Evolutionary conservation across 2,797 vertebrate genomes (phyloP).

Genomic region (Prionace glauca): DNA sequence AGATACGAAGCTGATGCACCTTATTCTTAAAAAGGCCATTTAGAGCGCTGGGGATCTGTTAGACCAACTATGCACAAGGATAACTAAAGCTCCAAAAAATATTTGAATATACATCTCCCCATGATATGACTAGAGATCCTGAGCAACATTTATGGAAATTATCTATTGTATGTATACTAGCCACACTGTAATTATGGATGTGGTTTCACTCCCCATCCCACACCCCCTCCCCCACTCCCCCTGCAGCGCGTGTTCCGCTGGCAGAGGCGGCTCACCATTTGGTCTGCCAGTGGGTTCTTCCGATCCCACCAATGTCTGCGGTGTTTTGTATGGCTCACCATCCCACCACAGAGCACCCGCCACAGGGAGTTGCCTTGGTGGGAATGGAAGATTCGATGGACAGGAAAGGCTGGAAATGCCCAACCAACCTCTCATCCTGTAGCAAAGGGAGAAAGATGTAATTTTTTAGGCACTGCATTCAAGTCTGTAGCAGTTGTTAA

Average conservation of each 20-base stretch:
- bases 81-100: background rate
- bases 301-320: too few relatives aligned
- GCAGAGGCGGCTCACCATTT: too few relatives aligned
- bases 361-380: too few relatives aligned
- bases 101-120: background rate
- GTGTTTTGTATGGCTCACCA: too few relatives aligned
- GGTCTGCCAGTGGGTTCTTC: too few relatives aligned
- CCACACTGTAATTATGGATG: background rate
- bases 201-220: too few relatives aligned
- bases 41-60: background rate
- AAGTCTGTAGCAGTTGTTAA: background rate
- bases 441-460: background rate
- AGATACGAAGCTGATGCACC: background rate
- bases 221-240: too few relatives aligned
- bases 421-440: background rate
- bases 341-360: too few relatives aligned
- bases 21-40: too few relatives aligned
- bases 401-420: too few relatives aligned
- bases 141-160: background rate
- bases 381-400: too few relatives aligned
- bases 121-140: background rate
- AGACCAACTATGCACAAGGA: background rate
- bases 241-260: too few relatives aligned
- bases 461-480: background rate
- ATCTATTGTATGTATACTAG: background rate